Evolutionary conservation across 2,888 invertebrate species (phyloP).

Genomic region (Caenorhabditis macrosperma): DNA sequence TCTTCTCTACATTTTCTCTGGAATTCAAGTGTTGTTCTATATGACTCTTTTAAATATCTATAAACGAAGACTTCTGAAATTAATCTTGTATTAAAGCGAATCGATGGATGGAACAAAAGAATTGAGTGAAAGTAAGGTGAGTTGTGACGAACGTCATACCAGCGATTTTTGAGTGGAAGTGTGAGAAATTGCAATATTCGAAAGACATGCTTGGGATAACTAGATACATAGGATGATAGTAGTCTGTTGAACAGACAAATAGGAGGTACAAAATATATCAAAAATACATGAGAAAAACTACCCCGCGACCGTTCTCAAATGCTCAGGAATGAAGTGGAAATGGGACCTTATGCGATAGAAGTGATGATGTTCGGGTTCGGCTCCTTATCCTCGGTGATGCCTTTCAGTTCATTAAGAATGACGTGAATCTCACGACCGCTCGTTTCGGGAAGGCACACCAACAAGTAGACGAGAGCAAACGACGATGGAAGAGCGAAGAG

Average conservation of each 20-base stretch:
- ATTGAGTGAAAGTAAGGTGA: not conserved
- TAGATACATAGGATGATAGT: not conserved
- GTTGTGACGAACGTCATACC: conserved; percentile 4
- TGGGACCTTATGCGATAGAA: conserved; percentile 24
- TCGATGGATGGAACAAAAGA: not conserved
- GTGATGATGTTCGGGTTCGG: conserved; percentile 15
- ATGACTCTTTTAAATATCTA: conserved; percentile 15
- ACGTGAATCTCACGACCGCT: conserved; percentile 70
- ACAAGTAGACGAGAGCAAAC: conserved; percentile 64
- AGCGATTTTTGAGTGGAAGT: conserved; percentile 11
- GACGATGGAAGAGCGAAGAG: conserved; percentile 73
- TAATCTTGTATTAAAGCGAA: conserved; percentile 33
- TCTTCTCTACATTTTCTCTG: conserved; percentile 41
- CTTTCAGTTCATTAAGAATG: conserved; percentile 68
- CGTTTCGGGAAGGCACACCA: conserved; percentile 68
- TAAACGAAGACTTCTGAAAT: conserved; percentile 3
- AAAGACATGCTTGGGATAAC: conserved; percentile 39
- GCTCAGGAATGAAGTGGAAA: conserved; percentile 18
- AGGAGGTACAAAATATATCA: conserved; percentile 16
- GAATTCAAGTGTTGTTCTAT: conserved; percentile 49
- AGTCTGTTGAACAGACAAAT: conserved; percentile 12
- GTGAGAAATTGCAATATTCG: not conserved
- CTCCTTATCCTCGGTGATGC: conserved; percentile 44
- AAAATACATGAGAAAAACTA: conserved; percentile 48
- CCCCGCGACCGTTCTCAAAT: conserved; percentile 58